These are phyloP conservation scores for Trachelus stipa DNA, from an alignment of 2,888 invertebrate genomes.

Conservation along the genomic window DNA sequence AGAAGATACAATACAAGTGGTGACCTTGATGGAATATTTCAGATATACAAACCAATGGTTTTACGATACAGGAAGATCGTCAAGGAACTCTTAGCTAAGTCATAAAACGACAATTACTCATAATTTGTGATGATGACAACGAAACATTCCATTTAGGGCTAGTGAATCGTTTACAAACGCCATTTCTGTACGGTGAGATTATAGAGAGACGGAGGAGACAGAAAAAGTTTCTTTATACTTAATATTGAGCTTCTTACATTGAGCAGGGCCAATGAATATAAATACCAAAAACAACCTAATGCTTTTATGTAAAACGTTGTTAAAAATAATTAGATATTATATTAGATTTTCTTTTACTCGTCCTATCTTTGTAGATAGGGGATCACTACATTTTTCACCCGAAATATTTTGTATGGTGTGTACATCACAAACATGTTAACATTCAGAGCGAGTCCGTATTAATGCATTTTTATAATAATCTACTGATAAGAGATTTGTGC, in stretches of 20 bases:
- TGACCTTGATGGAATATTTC: slow-evolving; percentile 34
- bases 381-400: background rate
- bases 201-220: background rate
- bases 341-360: background rate
- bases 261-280: background rate
- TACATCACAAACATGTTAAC: background rate
- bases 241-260: background rate
- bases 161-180: background rate
- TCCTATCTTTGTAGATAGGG: background rate
- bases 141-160: background rate
- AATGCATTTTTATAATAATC: background rate
- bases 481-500: background rate
- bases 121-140: background rate
- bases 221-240: background rate
- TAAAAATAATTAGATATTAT: background rate
- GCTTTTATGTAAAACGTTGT: background rate
- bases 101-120: background rate
- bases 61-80: slow-evolving; percentile 74
- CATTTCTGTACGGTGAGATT: background rate
- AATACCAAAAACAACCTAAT: background rate
- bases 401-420: background rate
- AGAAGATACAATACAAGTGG: background rate
- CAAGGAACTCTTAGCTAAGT: slow-evolving; percentile 44
- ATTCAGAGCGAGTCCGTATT: background rate
- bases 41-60: slow-evolving; percentile 81